Conservation (phyloP, 2,797 vertebrate species). For the Sebastes kiyomatsui region DNA sequence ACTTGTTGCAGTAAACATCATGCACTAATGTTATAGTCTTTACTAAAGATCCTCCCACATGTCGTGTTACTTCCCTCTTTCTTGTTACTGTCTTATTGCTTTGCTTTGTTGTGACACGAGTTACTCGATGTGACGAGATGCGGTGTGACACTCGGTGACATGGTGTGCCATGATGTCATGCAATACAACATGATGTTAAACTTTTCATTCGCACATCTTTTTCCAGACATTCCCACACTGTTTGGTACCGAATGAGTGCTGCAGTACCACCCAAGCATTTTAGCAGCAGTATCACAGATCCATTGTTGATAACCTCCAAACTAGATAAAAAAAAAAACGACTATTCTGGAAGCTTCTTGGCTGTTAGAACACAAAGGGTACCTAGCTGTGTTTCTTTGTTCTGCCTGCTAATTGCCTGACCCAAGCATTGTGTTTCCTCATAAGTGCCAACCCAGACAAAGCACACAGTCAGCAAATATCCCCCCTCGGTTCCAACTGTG, state of each 20-base stretch:
- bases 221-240: background rate
- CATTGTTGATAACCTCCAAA: background rate
- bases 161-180: conserved; percentile 21
- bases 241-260: background rate
- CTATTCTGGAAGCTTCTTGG: background rate
- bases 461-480: conserved; percentile 72
- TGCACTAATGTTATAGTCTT: background rate
- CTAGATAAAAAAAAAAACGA: background rate
- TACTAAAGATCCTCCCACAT: background rate
- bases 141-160: conserved; percentile 18
- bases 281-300: background rate
- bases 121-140: conserved; percentile 27
- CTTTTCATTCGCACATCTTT: background rate
- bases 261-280: background rate
- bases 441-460: conserved; percentile 66
- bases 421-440: conserved; percentile 44
- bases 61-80: background rate
- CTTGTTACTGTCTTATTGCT: background rate
- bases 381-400: conserved; percentile 23
- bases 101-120: conserved; percentile 17
- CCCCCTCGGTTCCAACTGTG: conserved; percentile 44
- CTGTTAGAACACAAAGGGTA: conserved; percentile 19
- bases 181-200: background rate
- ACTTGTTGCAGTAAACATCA: background rate
- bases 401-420: conserved; percentile 55